Evolutionary conservation across 2,888 invertebrate species (phyloP).

Genomic region (Folsomia candida): DNA sequence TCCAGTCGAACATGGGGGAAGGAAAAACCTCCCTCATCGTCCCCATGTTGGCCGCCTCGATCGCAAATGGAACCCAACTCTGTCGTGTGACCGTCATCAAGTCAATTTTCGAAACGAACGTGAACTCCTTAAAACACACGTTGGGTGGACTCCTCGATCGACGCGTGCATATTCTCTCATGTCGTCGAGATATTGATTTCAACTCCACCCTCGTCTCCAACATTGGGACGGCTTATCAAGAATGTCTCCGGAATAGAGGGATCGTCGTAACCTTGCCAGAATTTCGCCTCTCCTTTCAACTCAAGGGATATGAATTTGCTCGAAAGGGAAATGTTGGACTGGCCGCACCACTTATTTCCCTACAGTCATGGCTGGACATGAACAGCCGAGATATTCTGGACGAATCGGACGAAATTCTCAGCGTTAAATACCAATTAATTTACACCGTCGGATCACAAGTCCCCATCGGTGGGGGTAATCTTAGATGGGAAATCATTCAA

Average conservation of each 20-base stretch:
- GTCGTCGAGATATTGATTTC: slow-evolving; percentile 32
- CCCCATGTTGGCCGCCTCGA: slow-evolving; percentile 29
- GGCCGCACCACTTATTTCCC: slow-evolving; percentile 9
- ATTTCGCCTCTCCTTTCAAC: slow-evolving; percentile 28
- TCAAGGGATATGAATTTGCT: slow-evolving; percentile 27
- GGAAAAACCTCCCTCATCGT: slow-evolving; percentile 46
- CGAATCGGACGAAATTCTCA: slow-evolving; percentile 43
- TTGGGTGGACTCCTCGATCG: slow-evolving; percentile 35
- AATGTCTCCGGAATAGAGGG: slow-evolving; percentile 26
- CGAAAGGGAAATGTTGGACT: background rate
- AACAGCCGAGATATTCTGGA: slow-evolving; percentile 39
- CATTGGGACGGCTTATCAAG: slow-evolving; percentile 24
- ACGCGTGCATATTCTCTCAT: slow-evolving; percentile 34
- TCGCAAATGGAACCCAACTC: slow-evolving; percentile 24
- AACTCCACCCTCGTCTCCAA: background rate
- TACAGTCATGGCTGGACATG: slow-evolving; percentile 27
- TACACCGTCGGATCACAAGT: slow-evolving; percentile 40
- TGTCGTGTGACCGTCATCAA: slow-evolving; percentile 42
- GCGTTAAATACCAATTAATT: slow-evolving; percentile 43
- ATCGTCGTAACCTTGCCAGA: slow-evolving; percentile 37
- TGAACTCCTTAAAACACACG: slow-evolving; percentile 17
- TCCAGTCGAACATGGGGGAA: slow-evolving; percentile 47
- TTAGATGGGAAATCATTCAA: slow-evolving; percentile 29
- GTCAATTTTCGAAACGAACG: slow-evolving; percentile 36
- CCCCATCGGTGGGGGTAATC: slow-evolving; percentile 28